Conservation (phyloP, 35 echinoderm and acorn worm genomes). For the Lytechinus variegatus region DNA sequence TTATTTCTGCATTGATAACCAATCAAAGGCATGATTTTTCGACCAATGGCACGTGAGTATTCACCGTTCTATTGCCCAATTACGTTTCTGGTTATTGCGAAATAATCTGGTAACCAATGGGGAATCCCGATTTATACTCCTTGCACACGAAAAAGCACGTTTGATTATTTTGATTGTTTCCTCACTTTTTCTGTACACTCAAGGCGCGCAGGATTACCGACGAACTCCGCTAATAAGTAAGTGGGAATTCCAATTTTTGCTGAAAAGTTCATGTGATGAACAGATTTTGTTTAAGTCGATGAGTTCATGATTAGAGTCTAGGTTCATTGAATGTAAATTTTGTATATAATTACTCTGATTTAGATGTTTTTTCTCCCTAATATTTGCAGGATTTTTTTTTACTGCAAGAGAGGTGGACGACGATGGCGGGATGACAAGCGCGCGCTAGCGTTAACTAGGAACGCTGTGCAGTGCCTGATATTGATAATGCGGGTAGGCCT, state of each 20-base stretch:
- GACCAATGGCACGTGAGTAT: neutral
- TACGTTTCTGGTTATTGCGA: neutral
- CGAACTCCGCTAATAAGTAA: neutral
- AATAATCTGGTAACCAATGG: neutral
- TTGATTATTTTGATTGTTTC: conserved; percentile 16
- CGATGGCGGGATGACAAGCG: neutral
- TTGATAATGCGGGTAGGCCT: too few species aligned
- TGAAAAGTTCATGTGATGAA: neutral
- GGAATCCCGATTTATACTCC: conserved; percentile 24
- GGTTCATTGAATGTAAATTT: neutral
- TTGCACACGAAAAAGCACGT: neutral
- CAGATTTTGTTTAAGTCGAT: neutral
- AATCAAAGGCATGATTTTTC: neutral
- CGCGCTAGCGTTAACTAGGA: neutral
- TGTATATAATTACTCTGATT: neutral
- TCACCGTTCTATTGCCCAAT: neutral
- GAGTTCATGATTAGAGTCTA: neutral
- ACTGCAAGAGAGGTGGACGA: neutral
- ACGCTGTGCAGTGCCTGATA: too few species aligned
- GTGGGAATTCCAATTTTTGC: neutral
- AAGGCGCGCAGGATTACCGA: neutral
- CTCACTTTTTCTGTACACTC: neutral
- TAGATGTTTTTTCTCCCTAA: neutral
- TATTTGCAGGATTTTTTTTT: neutral
- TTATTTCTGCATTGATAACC: neutral